Evolutionary conservation across 2,888 invertebrate genomes (phyloP), one percentile per base, ranked within the genome.

Genomic region (Laspeyria flexula): DNA sequence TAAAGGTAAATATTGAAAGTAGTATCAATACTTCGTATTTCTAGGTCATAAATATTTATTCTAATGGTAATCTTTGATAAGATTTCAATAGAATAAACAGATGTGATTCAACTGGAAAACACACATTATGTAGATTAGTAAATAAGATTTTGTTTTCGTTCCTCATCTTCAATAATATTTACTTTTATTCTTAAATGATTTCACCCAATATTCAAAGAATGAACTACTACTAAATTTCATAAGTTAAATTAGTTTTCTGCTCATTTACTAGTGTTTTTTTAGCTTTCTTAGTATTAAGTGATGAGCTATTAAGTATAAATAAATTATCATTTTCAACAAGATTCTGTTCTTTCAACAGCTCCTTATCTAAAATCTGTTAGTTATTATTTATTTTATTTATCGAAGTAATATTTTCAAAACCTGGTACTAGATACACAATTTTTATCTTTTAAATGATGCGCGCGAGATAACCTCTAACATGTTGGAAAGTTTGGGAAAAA

Each of bases 1-100:
- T 21, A 16, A 12, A 40, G 15, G 25, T 34, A 18, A 27, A 60
- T 56, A 60, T 51, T 48, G 33, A 51, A 43, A 34, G 34, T 34
- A 15, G 43, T 59, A 51, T 47, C 45, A 46, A 38, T 55, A 53
- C 43, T 53, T 21, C 29, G 25, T 10, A 21, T 25, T 43, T 54
- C 13, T 48, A 64, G 57, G 54, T 49, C 54, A 52, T 64, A 57
- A 60, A 58, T 58, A 64, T 64, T 64, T 64, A 42, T 52, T 45
- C 51, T 38, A 54, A 38, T 57, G 46, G 47, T 38, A 38, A 27
- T 38, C 29, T 60, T 62, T 48, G 56, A 63, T 60, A 53, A 56
- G 56, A 60, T 50, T 50, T 60, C 55, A 44, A 31, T 61, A 46
- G 46, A 44, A 43, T 58, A 49, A 42, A 47, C 43, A 47, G 21